Evolutionary conservation across 2,888 invertebrate species (phyloP).

Genomic region (Drosophila mimetica): DNA sequence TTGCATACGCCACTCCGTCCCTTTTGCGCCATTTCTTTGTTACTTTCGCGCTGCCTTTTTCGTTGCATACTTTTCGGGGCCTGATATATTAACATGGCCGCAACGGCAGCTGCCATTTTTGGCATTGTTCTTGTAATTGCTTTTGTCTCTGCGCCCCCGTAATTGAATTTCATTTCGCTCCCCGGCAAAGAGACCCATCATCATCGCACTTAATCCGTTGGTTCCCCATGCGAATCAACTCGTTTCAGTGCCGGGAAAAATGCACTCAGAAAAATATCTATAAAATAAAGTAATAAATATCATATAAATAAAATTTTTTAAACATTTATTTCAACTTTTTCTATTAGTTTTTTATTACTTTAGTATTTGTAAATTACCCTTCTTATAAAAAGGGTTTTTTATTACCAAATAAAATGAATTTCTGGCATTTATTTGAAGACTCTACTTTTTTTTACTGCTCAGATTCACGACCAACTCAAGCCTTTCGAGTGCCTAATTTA

Average conservation of each 20-base stretch:
- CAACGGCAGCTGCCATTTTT: conserved; percentile 55
- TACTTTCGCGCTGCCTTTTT: conserved; percentile 27
- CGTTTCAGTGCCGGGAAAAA: not conserved
- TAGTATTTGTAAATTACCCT: not conserved
- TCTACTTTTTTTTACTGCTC: not conserved
- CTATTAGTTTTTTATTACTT: not conserved
- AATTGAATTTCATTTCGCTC: conserved; percentile 67
- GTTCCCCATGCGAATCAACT: conserved; percentile 13
- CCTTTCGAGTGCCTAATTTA: conserved; percentile 20
- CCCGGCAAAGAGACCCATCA: conserved; percentile 4
- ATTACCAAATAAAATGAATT: too few species aligned
- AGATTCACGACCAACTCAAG: not conserved
- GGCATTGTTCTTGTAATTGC: conserved; percentile 55
- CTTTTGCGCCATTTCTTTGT: conserved; percentile 26
- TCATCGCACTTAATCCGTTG: conserved; percentile 29
- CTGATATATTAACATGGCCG: conserved; percentile 68
- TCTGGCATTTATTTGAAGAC: not conserved
- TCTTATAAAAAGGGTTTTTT: not conserved
- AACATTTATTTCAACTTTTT: too few species aligned
- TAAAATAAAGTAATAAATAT: not conserved
- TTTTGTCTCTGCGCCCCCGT: conserved; percentile 54
- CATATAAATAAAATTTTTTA: too few species aligned
- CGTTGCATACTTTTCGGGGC: conserved; percentile 47
- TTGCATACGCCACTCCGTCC: conserved; percentile 54
- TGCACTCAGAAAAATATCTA: not conserved